Percentiles rank a stretch among this genome's conserved stretches.
Evolutionary conservation across 2,888 invertebrate species (phyloP).

Genomic region (Cepaea hortensis): DNA sequence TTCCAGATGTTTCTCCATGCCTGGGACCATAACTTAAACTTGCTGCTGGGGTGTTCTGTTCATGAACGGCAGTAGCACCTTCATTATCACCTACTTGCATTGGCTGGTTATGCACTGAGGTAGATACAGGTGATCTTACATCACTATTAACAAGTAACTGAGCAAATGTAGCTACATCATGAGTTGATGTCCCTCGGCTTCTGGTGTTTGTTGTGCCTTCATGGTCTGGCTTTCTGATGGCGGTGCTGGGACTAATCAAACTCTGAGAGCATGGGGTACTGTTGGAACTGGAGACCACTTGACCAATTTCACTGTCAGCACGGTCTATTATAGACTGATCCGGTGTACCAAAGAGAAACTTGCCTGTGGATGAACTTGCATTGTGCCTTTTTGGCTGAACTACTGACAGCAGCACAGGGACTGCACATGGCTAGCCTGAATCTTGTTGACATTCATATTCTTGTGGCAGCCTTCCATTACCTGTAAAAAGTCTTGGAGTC

Average conservation of each 20-base stretch:
- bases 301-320: constrained; percentile 52
- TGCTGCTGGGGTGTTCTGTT: background rate
- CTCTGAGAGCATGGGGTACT: constrained; percentile 47
- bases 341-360: constrained; percentile 48
- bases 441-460: background rate
- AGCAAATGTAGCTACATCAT: no score
- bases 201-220: background rate
- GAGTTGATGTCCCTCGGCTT: no score
- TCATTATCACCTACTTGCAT: no score
- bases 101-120: background rate
- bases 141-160: no score
- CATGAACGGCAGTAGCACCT: background rate
- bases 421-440: background rate
- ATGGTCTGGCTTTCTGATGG: background rate
- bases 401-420: background rate
- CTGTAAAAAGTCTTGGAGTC: no score
- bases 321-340: constrained; percentile 53
- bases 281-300: constrained; percentile 51
- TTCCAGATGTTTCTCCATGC: constrained; percentile 9
- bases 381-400: constrained; percentile 23
- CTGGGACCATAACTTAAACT: background rate
- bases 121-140: no score
- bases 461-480: background rate
- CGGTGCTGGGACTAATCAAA: constrained; percentile 43
- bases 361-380: constrained; percentile 41